Evolutionary conservation across 2,113 vertebrate genomes (phyloP).

Genomic region (Leuciscus idus): DNA sequence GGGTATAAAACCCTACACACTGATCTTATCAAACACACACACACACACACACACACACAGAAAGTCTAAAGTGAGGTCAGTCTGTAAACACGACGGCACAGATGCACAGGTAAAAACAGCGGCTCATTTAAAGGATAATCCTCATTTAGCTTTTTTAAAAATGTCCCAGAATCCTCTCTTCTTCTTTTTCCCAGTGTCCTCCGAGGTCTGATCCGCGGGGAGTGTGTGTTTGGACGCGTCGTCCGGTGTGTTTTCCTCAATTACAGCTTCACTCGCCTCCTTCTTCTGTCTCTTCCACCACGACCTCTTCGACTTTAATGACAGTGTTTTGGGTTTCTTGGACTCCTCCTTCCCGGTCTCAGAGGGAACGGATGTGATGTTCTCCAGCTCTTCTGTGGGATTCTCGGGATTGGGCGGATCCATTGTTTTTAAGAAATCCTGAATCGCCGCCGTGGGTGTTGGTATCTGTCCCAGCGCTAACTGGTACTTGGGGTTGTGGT

Average conservation of each 20-base stretch:
- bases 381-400: constrained; percentile 59
- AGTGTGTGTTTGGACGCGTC: background rate
- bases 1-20: background rate
- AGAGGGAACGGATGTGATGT: background rate
- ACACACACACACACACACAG: no score
- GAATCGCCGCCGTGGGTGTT: constrained; percentile 38
- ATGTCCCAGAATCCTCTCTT: constrained; percentile 2
- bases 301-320: background rate
- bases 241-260: background rate
- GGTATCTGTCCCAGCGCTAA: constrained; percentile 73
- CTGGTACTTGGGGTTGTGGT: constrained; percentile 91
- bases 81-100: background rate
- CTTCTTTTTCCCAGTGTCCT: constrained; percentile 36
- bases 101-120: background rate
- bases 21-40: background rate
- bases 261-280: background rate
- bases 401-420: background rate
- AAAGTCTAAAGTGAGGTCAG: background rate
- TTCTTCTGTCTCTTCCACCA: constrained; percentile 2
- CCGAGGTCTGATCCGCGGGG: background rate
- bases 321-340: background rate
- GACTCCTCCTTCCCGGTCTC: background rate
- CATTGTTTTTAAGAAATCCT: constrained; percentile 30
- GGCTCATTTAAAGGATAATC: background rate
- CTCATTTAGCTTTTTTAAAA: background rate